Evolutionary conservation across 1,140 invertebrate genomes (phyloP).

Genomic region (Hyles euphorbiae): DNA sequence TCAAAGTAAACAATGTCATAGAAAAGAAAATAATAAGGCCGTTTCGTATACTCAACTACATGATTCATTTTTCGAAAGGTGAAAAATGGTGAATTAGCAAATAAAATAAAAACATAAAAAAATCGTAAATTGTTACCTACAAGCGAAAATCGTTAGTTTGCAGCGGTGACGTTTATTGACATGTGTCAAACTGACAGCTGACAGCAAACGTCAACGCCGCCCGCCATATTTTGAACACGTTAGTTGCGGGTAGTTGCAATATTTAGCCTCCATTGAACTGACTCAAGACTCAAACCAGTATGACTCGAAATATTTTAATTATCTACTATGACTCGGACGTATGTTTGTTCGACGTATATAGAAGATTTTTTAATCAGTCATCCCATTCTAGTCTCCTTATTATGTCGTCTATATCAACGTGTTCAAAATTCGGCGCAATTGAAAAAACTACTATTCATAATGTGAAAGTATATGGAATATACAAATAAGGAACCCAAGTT

Average conservation of each 20-base stretch:
- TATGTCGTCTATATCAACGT: not conserved
- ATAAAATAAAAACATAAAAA: not conserved
- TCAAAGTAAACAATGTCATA: not conserved
- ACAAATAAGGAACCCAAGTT: constrained; percentile 7
- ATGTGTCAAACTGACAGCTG: constrained; percentile 16
- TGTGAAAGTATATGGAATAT: constrained; percentile 23
- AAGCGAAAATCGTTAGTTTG: constrained; percentile 14
- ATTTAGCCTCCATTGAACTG: no score
- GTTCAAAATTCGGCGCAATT: constrained; percentile 14
- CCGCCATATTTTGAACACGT: constrained; percentile 8
- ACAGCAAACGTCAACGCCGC: constrained; percentile 7
- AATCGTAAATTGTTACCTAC: constrained; percentile 21
- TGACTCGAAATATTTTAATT: no score
- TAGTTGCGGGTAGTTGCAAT: not conserved
- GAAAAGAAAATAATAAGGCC: constrained; percentile 1
- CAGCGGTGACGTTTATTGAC: not conserved
- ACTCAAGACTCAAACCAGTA: no score
- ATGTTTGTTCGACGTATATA: no score
- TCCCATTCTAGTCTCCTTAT: no score
- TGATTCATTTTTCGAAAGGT: constrained; percentile 3
- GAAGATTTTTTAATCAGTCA: no score
- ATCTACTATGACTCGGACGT: no score
- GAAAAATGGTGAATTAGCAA: constrained; percentile 6
- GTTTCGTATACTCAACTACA: constrained; percentile 8
- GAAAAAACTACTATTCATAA: constrained; percentile 21